Evolutionary conservation across 1,140 invertebrate genomes (phyloP).

Genomic region (Drosophila bipectinata): DNA sequence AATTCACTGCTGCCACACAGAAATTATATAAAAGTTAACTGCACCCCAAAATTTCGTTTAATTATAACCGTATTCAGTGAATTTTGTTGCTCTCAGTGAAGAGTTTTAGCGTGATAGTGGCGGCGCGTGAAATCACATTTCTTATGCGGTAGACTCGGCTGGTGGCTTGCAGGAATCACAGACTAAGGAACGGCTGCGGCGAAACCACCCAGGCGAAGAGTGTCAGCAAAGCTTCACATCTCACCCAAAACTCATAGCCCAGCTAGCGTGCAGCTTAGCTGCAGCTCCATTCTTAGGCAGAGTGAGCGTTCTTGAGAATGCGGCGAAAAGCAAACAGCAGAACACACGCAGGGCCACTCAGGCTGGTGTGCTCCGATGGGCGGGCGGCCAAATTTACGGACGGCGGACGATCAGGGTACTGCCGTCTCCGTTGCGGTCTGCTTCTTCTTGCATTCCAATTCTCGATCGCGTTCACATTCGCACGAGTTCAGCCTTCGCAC

Average conservation of each 20-base stretch:
- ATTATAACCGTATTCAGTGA: conserved; percentile 66
- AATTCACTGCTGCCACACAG: neutral
- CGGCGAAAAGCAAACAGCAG: conserved; percentile 66
- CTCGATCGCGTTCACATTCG: conserved; percentile 21
- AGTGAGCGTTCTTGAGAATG: conserved; percentile 68
- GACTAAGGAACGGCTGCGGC: neutral
- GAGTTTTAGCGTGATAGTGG: conserved; percentile 64
- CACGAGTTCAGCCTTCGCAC: conserved; percentile 60
- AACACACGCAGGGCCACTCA: conserved; percentile 74
- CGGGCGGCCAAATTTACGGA: neutral
- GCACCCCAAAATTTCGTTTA: conserved; percentile 46
- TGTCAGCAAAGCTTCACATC: conserved; percentile 44
- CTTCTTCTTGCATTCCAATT: conserved; percentile 54
- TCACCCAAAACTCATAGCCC: conserved; percentile 1
- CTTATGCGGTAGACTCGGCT: conserved; percentile 5
- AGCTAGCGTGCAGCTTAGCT: conserved; percentile 45
- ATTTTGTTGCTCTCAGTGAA: conserved; percentile 37
- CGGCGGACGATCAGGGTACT: conserved; percentile 12
- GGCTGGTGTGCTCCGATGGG: conserved; percentile 29
- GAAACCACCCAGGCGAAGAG: conserved; percentile 64
- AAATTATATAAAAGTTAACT: conserved; percentile 43
- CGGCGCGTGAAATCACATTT: conserved; percentile 64
- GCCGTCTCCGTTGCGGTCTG: conserved; percentile 69
- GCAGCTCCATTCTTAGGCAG: conserved; percentile 31
- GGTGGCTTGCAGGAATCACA: neutral